A percentile compares a stretch with the other conserved stretches of the same genome.
Conservation (phyloP, 2,888 invertebrate species). For the Halocaridina rubra region DNA sequence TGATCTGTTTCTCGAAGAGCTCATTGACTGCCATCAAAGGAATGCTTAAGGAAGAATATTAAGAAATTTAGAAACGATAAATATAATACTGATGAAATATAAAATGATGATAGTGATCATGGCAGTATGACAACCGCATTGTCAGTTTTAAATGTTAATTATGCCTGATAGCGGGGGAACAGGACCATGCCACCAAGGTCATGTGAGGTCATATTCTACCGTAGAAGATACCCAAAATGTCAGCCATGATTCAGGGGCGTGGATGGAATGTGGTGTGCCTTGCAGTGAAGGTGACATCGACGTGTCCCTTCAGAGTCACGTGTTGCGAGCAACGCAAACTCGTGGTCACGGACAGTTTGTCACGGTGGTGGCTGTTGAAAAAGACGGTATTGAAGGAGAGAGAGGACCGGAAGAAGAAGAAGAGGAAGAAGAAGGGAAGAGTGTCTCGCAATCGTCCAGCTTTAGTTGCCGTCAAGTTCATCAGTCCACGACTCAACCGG, state of each 20-base stretch:
- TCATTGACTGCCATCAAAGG: neutral
- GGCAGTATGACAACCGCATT: neutral
- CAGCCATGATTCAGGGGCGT: neutral
- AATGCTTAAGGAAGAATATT: too few species aligned
- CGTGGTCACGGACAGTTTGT: conserved; percentile 53
- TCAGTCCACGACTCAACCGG: conserved; percentile 33
- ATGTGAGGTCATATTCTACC: neutral
- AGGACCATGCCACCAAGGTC: neutral
- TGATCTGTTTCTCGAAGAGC: too few species aligned
- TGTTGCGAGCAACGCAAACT: conserved; percentile 13
- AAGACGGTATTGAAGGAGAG: neutral
- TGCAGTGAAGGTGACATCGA: neutral
- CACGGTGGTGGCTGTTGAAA: conserved; percentile 56
- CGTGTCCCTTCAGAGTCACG: neutral
- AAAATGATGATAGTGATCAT: neutral
- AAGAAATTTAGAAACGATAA: too few species aligned
- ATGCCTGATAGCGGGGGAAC: conserved; percentile 36
- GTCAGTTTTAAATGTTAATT: neutral
- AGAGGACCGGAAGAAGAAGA: neutral
- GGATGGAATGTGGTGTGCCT: conserved; percentile 11
- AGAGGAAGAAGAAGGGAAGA: neutral
- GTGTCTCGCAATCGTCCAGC: neutral
- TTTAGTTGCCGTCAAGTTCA: conserved; percentile 25
- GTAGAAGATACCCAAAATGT: neutral
- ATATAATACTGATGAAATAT: too few species aligned